Conservation (phyloP, 2,888 invertebrate genomes). For the Clitarchus hookeri region DNA sequence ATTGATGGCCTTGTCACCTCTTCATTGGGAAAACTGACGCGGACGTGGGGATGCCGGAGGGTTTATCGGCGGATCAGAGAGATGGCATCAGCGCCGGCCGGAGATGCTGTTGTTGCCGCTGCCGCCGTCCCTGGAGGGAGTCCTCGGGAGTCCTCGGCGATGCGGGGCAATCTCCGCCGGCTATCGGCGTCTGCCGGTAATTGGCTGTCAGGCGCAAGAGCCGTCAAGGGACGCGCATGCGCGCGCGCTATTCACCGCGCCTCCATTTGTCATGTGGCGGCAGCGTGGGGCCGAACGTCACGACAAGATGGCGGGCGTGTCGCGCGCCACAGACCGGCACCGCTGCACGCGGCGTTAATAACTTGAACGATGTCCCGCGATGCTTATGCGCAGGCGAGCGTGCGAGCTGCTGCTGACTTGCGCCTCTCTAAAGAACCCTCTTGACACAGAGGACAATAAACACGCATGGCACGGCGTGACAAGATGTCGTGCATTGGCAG, state of each 20-base stretch:
- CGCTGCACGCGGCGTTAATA: too few species aligned
- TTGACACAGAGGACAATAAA: too few species aligned
- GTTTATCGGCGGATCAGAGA: too few species aligned
- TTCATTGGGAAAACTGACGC: background rate
- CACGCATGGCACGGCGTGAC: too few species aligned
- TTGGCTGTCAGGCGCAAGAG: background rate
- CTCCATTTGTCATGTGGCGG: background rate
- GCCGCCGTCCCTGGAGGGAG: background rate
- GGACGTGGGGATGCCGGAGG: background rate
- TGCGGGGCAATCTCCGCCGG: too few species aligned
- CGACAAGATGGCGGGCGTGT: background rate
- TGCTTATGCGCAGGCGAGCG: too few species aligned
- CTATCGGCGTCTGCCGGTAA: background rate
- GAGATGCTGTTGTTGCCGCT: background rate
- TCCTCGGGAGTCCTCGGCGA: background rate
- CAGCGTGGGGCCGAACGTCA: too few species aligned
- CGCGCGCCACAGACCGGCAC: background rate
- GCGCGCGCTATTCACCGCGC: background rate
- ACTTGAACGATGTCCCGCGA: too few species aligned
- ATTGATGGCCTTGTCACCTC: background rate
- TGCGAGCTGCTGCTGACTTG: too few species aligned
- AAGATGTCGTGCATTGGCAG: too few species aligned
- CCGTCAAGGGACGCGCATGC: background rate
- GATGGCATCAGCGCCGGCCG: too few species aligned
- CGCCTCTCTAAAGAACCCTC: too few species aligned